A percentile compares a stretch with the other conserved stretches of the same genome.
Evolutionary conservation across 2,113 vertebrate species (phyloP).

Genomic region (Scopus umbretta): DNA sequence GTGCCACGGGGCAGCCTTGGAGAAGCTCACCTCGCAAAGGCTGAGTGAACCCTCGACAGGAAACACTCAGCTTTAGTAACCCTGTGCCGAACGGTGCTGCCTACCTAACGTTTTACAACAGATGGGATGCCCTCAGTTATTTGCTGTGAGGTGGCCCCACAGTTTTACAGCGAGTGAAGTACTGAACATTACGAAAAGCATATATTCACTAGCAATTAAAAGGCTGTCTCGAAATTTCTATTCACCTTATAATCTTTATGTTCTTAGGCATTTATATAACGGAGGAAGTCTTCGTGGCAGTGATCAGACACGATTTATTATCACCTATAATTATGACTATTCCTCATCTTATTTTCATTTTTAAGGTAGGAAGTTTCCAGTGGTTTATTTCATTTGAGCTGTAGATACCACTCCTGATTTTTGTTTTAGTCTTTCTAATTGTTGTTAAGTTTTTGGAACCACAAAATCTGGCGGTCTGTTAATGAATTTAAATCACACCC

Average conservation of each 20-base stretch:
- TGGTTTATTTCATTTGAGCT: background rate
- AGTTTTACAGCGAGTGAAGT: background rate
- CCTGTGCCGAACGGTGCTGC: background rate
- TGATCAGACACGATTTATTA: background rate
- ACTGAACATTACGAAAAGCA: background rate
- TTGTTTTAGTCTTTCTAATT: background rate
- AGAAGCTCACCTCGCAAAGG: background rate
- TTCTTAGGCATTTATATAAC: background rate
- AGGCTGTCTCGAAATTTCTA: background rate
- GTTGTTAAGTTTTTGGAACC: background rate
- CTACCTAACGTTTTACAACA: background rate
- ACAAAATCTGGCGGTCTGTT: background rate
- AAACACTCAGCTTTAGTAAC: background rate
- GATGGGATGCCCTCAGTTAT: background rate
- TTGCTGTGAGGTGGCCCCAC: background rate
- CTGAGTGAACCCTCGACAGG: background rate
- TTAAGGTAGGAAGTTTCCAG: background rate
- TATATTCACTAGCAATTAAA: background rate
- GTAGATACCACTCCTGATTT: background rate
- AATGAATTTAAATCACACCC: background rate
- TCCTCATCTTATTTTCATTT: background rate
- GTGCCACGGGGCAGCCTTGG: background rate
- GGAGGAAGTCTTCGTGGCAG: background rate
- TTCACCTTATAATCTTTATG: background rate
- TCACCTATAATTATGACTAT: background rate